These are phyloP conservation scores for Lagorchestes hirsutus DNA, from an alignment of 2,797 vertebrate species.

Conservation along the genomic window DNA sequence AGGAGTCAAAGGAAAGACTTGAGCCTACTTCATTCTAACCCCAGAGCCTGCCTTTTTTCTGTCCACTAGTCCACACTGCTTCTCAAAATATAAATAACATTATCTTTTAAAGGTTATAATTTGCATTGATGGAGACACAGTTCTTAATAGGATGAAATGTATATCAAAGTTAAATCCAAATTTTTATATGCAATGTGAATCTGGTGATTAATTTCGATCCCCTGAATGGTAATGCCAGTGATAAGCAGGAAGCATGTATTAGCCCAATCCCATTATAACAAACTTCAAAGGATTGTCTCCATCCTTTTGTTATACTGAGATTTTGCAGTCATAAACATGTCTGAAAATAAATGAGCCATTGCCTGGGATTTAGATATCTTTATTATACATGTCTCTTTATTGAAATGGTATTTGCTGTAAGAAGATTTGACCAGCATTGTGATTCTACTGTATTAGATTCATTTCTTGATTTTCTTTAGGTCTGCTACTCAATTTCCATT, in stretches of 20 bases:
- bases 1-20: neutral
- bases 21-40: neutral
- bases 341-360: neutral
- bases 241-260: slow-evolving; percentile 2
- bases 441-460: slow-evolving; percentile 30
- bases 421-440: slow-evolving; percentile 5
- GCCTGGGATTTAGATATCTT: neutral
- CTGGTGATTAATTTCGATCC: neutral
- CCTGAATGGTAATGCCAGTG: neutral
- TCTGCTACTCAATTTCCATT: slow-evolving; percentile 43
- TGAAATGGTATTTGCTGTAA: neutral
- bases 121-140: neutral
- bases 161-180: neutral
- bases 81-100: neutral
- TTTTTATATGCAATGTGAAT: neutral
- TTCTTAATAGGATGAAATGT: neutral
- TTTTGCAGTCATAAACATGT: slow-evolving; percentile 18
- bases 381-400: neutral
- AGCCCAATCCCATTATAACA: neutral
- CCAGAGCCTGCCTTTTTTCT: neutral
- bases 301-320: neutral
- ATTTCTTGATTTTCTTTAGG: slow-evolving; percentile 30
- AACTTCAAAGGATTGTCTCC: neutral
- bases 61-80: neutral
- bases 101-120: neutral